Percentiles rank a stretch among this genome's conserved stretches.
These are phyloP conservation scores for Palloptera scutellata DNA, from an alignment of 2,888 invertebrate species.

Conservation along the genomic window DNA sequence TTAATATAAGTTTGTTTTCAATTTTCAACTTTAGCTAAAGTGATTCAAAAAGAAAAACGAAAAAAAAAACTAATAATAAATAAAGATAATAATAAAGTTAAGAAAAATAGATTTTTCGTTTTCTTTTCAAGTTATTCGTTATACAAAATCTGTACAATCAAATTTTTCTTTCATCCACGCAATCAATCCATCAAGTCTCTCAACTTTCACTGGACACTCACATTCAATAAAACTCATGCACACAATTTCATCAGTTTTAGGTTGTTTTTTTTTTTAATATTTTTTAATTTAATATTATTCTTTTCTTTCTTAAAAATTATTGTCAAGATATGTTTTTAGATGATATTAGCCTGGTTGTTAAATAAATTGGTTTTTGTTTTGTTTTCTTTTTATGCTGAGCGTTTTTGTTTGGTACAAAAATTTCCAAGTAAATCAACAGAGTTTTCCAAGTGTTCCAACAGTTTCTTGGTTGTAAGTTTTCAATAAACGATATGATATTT, in stretches of 20 bases:
- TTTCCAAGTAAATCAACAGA: constrained; percentile 15
- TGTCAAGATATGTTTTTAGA: constrained; percentile 65
- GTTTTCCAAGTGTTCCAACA: too few relatives aligned
- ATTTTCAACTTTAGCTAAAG: constrained; percentile 16
- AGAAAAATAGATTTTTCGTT: too few relatives aligned
- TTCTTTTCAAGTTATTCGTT: neutral
- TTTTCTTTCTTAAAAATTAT: constrained; percentile 54
- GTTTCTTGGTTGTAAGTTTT: constrained; percentile 30
- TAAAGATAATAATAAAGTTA: too few relatives aligned
- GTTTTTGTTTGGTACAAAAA: constrained; percentile 10
- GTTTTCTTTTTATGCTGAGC: constrained; percentile 21
- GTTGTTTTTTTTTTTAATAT: constrained; percentile 17
- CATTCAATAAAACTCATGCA: constrained; percentile 23
- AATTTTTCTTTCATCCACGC: neutral
- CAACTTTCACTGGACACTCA: constrained; percentile 8
- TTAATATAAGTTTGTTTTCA: constrained; percentile 33
- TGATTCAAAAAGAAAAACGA: neutral
- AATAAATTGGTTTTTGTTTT: constrained; percentile 34
- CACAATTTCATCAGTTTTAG: constrained; percentile 23
- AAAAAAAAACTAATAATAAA: neutral
- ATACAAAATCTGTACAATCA: constrained; percentile 13
- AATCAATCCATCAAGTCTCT: constrained; percentile 9
- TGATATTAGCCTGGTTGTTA: constrained; percentile 65
- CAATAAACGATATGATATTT: constrained; percentile 7
- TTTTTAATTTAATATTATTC: constrained; percentile 24